Base-by-base conservation (phyloP, 1,140 invertebrate species). In the Chelonus insularis region DNA sequence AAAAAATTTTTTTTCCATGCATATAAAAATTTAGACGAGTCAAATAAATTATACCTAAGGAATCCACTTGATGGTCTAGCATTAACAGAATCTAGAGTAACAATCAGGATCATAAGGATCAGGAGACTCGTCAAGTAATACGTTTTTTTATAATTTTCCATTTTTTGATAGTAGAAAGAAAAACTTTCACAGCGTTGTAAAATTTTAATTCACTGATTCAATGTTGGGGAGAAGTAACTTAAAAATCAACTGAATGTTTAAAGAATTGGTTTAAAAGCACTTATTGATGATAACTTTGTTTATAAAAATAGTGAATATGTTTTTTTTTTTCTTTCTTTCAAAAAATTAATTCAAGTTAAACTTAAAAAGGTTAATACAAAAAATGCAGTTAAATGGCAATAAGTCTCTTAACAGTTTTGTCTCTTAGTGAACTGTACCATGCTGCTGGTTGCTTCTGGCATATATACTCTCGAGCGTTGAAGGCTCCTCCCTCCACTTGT, bases 381-480 rank as follows among this genome's bases (percentile, higher is more conserved):
- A 43, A 43, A 16, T 43, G 16, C 18, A 14, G 16, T 16, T 18
- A 14, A 43, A 43, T 43, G 16, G 16, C 8, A 18, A 14, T 9
- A 11, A 18, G 7, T 63, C 60, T 65, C 63, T 64, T 67, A 72
- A 70, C 69, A 63, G 65, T 76, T 71, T 78, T 75, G 69, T 71
- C 71, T 75, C 66, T 73, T 70, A 67, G 63, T 75, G 76, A 78
- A 79, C 76, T 79, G 76, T 79, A 78, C 67, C 70, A 68, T 70
- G 68, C 66, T 69, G 68, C 70, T 68, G 67, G 54, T 60, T 57
- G 73, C 67, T 73, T 75, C 76, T 70, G 67, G 73, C 74, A 79
- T 79, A 78, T 79, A 78, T 79, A 79, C 75, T 69, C 72, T 69
- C 72, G 60, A 66, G 65, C 50, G 62, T 63, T 66, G 65, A 68